A percentile compares a stretch with the other conserved stretches of the same genome.
Evolutionary conservation across 2,113 vertebrate species (phyloP).

Genomic region (Stegostoma tigrinum): DNA sequence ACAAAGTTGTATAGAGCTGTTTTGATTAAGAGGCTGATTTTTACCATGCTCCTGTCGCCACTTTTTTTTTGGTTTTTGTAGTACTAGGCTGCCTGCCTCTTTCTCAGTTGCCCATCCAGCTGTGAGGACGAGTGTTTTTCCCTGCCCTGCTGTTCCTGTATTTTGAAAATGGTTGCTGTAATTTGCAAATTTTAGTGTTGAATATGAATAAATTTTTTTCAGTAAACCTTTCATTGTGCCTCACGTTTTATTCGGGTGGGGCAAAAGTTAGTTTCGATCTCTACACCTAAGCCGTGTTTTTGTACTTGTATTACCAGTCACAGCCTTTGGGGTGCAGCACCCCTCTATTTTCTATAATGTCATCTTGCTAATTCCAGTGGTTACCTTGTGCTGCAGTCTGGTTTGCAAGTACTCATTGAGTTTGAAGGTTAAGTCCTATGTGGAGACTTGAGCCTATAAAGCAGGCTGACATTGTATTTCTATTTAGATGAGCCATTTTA

Average conservation of each 20-base stretch:
- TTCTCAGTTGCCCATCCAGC: not conserved
- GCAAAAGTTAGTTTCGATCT: not conserved
- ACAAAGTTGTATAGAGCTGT: slow-evolving; percentile 26
- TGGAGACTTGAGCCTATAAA: not conserved
- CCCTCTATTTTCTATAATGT: not conserved
- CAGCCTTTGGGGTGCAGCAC: too few species aligned
- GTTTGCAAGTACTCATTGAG: not conserved
- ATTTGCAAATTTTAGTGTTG: slow-evolving; percentile 37
- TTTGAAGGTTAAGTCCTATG: not conserved
- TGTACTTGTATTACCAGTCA: not conserved
- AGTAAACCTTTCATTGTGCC: not conserved
- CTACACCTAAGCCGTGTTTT: not conserved
- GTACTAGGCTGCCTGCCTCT: slow-evolving; percentile 7
- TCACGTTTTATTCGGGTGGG: not conserved
- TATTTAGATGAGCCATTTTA: not conserved
- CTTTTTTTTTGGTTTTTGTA: slow-evolving; percentile 29
- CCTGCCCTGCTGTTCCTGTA: slow-evolving; percentile 33
- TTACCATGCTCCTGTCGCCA: slow-evolving; percentile 28
- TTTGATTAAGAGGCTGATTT: slow-evolving; percentile 31
- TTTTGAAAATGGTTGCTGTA: slow-evolving; percentile 37
- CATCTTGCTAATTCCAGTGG: not conserved
- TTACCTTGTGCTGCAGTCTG: too few species aligned
- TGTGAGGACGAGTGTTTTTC: slow-evolving; percentile 14
- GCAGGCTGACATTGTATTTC: not conserved
- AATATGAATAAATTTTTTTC: slow-evolving; percentile 36